These are phyloP conservation scores for Felis chaus DNA, from an alignment of 2,113 vertebrate genomes.

Conservation along the genomic window DNA sequence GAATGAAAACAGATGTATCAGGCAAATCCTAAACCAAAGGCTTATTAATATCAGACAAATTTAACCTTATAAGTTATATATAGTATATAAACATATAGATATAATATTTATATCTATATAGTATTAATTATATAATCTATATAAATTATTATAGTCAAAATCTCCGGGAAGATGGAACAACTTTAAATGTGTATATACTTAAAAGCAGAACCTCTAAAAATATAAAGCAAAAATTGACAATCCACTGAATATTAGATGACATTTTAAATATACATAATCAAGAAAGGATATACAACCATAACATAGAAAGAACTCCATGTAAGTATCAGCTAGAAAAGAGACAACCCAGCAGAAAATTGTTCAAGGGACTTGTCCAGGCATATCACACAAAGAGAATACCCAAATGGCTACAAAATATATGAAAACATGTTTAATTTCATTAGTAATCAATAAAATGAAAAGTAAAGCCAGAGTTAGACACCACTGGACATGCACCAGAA, in stretches of 20 bases:
- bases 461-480: neutral
- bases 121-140: too few species aligned
- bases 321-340: neutral
- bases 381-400: neutral
- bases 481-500: neutral
- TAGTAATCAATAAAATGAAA: neutral
- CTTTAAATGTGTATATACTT: neutral
- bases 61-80: neutral
- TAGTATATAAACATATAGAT: too few species aligned
- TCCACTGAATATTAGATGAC: neutral
- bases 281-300: neutral
- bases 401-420: neutral
- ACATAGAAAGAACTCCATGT: neutral
- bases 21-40: neutral
- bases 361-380: neutral
- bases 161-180: neutral
- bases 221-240: neutral
- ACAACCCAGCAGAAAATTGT: neutral
- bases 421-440: neutral
- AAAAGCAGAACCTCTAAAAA: neutral
- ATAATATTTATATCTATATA: too few species aligned
- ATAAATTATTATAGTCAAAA: neutral
- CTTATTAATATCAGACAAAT: neutral
- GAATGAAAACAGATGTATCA: neutral
- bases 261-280: neutral